Evolutionary conservation across 2,888 invertebrate species (phyloP).

Genomic region (Dendrolimus pini): DNA sequence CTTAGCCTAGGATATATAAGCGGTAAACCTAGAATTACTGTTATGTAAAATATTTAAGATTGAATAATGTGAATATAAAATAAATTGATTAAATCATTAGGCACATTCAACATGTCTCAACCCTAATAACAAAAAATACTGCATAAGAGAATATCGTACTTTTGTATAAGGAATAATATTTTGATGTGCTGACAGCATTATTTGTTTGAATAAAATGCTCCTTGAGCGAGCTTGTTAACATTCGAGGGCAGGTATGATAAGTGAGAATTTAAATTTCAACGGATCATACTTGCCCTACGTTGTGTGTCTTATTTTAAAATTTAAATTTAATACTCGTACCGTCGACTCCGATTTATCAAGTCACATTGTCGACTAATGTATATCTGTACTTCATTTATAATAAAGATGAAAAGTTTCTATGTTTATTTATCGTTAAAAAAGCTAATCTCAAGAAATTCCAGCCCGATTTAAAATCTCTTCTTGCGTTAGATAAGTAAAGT

Average conservation of each 20-base stretch:
- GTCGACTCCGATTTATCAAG: conserved; percentile 1
- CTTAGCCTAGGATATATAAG: too few species aligned
- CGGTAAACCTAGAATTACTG: too few species aligned
- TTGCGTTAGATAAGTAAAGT: too few species aligned
- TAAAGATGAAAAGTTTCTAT: too few species aligned
- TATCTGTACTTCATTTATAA: conserved; percentile 3
- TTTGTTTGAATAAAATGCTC: conserved; percentile 55
- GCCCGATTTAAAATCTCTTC: too few species aligned
- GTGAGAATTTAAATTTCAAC: conserved; percentile 50
- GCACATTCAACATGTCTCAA: too few species aligned
- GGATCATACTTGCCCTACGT: conserved; percentile 30
- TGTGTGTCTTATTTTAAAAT: conserved; percentile 34
- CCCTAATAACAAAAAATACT: too few species aligned
- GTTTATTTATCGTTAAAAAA: too few species aligned
- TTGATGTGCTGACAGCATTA: conserved; percentile 15
- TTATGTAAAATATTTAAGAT: too few species aligned
- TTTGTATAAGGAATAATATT: background rate
- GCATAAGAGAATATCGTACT: background rate
- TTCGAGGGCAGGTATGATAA: conserved; percentile 51
- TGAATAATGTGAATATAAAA: too few species aligned
- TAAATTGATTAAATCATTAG: too few species aligned
- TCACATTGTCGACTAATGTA: background rate
- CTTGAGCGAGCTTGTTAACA: conserved; percentile 46
- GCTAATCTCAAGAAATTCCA: too few species aligned
- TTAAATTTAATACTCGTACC: conserved; percentile 22